These are phyloP conservation scores for Tipula unca DNA, from an alignment of 2,888 invertebrate species.

Conservation along the genomic window DNA sequence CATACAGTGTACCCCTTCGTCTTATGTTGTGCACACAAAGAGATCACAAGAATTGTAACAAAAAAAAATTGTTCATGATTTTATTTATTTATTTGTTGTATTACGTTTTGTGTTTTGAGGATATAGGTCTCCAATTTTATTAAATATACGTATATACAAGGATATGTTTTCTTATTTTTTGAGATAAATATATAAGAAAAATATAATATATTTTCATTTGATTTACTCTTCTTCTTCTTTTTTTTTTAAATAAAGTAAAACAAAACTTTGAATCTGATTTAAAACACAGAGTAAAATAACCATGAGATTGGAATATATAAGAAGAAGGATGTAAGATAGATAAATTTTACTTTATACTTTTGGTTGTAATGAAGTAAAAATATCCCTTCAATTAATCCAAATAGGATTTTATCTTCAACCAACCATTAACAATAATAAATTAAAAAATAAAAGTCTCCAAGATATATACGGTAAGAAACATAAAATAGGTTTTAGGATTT, in stretches of 20 bases:
- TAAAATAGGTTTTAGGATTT: not conserved
- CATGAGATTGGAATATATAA: not conserved
- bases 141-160: not conserved
- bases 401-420: constrained; percentile 18
- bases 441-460: constrained; percentile 18
- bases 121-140: not conserved
- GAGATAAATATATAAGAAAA: not conserved
- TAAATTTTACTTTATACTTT: not conserved
- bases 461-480: not conserved
- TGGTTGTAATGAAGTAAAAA: constrained; percentile 4
- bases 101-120: not conserved
- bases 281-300: not conserved
- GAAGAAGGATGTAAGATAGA: not conserved
- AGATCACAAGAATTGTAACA: not conserved
- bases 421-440: constrained; percentile 17
- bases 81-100: not conserved
- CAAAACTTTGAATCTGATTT: not conserved
- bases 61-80: not conserved
- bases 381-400: constrained; percentile 18
- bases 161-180: not conserved
- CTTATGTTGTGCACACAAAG: not conserved
- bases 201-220: not conserved
- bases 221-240: not conserved
- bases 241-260: not conserved
- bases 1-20: not conserved